Conservation (phyloP, 2,797 vertebrate genomes). For the Anabacerthia variegaticeps region DNA sequence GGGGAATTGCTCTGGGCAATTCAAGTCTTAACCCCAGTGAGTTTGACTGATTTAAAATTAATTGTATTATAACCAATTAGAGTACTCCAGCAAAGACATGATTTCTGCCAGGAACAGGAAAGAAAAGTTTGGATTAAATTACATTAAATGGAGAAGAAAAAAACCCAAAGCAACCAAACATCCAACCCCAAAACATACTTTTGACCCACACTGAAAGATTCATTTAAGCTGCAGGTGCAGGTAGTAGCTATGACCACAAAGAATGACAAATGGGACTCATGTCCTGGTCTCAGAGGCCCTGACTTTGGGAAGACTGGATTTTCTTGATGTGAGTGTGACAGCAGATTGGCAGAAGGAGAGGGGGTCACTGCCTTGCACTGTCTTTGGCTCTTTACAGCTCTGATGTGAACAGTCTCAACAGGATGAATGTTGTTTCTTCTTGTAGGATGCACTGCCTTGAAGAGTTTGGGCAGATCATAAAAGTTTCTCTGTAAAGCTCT, state of each 20-base stretch:
- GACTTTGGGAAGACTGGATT: neutral
- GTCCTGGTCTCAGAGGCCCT: neutral
- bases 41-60: neutral
- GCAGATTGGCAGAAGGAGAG: neutral
- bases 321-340: neutral
- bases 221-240: neutral
- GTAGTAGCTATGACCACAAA: neutral
- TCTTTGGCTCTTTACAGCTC: neutral
- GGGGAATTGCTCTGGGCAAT: neutral
- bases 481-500: neutral
- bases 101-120: neutral
- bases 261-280: neutral
- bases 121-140: neutral
- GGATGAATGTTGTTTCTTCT: neutral
- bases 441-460: neutral
- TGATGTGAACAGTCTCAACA: neutral
- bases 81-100: neutral
- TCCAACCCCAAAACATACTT: neutral
- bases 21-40: neutral
- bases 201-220: neutral
- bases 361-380: fast-evolving
- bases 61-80: neutral
- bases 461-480: neutral
- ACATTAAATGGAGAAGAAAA: neutral
- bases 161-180: fast-evolving